Evolutionary conservation across 1,140 invertebrate species (phyloP), one percentile per base, ranked within the genome.

Genomic region (Apocrypta bakeri): DNA sequence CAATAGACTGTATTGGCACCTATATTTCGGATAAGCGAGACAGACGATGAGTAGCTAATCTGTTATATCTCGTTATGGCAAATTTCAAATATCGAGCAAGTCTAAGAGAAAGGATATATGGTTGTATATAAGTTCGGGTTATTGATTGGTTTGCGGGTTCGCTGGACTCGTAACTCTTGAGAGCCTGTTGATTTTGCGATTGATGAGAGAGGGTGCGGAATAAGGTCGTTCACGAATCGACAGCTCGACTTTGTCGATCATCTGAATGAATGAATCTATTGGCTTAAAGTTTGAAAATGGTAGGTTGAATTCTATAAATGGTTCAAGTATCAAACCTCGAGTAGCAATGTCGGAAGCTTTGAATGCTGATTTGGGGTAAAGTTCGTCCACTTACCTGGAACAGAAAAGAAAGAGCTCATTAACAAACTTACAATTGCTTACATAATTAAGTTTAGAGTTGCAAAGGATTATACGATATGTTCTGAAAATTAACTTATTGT

Each of bases 181-280:
- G 27, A 66, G 64, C 64, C 64, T 66, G 64, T 66, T 66, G 64
- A 66, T 66, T 71, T 71, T 71, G 68, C 27, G 27, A 66, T 27
- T 66, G 64, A 27, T 66, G 64, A 24, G n/a, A 24, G n/a, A 66
- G 64, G 1, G 24, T 25, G 9, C 2, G 68, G 29, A 69, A 69
- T 69, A 14, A 56, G 48, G 48, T 56, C 48, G n/a, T 56, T 56
- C 48, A 6, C 48, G 48, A 56, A 21, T 56, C n/a, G 48, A n/a
- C 48, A 17, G 48, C 48, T 56, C 17, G 48, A 21, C 48, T 56
- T 56, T 56, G 21, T 56, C 14, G 21, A n/a, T 56, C 14, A 56
- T 56, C 7, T 56, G 48, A 56, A 56, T 56, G 48, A 56, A 56
- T 56, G 21, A 56, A 21, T 56, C 21, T 17, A 17, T n/a, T n/a